These are phyloP conservation scores for Bothrops jararaca DNA, from an alignment of 2,113 vertebrate species.

Conservation along the genomic window DNA sequence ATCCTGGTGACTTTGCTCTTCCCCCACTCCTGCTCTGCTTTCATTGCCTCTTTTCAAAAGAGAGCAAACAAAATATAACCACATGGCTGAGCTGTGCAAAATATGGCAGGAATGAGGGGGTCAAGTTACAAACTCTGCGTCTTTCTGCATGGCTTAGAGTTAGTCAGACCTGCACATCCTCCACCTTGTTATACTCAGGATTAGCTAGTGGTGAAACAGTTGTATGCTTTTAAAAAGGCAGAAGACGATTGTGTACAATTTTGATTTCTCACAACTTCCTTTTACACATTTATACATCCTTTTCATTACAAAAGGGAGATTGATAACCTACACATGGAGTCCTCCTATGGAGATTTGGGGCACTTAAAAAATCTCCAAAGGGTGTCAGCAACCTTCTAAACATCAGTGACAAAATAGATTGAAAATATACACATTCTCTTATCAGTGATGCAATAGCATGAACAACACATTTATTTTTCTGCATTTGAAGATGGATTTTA, in stretches of 20 bases:
- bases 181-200: rapidly evolving
- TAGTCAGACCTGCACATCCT: rapidly evolving
- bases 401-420: neutral
- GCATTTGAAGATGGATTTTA: neutral
- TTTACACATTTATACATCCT: neutral
- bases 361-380: neutral
- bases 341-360: neutral
- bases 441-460: neutral
- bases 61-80: constrained; percentile 45
- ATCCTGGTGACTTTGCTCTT: constrained; percentile 15
- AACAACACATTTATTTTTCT: neutral
- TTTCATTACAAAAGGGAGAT: neutral
- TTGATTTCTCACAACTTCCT: neutral
- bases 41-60: constrained; percentile 36
- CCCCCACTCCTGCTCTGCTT: constrained; percentile 11
- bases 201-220: neutral
- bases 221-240: neutral
- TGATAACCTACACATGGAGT: neutral
- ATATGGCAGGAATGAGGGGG: constrained; percentile 38
- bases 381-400: neutral
- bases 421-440: neutral
- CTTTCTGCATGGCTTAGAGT: constrained; percentile 16
- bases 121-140: neutral
- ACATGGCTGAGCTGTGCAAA: constrained; percentile 37
- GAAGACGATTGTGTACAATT: neutral